Percentiles rank a stretch among this genome's conserved stretches.
These are phyloP conservation scores for Macroramphosus scolopax DNA, from an alignment of 2,797 vertebrate species.

Conservation along the genomic window DNA sequence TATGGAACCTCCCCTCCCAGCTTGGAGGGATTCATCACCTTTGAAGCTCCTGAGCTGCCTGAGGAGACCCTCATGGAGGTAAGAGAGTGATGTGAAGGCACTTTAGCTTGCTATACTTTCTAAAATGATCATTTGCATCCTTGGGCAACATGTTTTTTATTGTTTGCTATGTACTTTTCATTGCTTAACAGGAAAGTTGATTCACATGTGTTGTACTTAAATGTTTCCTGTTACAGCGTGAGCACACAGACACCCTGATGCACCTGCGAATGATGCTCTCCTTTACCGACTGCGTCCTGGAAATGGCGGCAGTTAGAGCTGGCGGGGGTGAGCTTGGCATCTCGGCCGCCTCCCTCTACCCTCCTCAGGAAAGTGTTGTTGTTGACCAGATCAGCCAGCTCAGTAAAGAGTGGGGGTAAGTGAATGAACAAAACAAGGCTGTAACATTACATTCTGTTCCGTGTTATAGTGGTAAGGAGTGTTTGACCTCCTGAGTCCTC, in stretches of 20 bases:
- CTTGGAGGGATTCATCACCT: conserved; percentile 94
- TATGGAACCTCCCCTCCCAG: conserved; percentile 95
- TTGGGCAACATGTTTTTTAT: no score
- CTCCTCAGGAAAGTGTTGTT: conserved; percentile 94
- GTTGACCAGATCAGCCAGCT: conserved; percentile 98
- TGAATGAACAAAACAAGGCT: background rate
- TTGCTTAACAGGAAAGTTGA: no score
- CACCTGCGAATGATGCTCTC: conserved; percentile 92
- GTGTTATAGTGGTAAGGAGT: no score
- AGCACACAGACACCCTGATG: conserved; percentile 94
- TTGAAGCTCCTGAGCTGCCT: conserved; percentile 94
- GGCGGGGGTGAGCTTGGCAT: conserved; percentile 84
- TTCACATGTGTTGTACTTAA: background rate
- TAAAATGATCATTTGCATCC: no score
- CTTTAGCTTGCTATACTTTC: no score
- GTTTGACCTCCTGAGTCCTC: background rate
- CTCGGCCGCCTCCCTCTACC: conserved; percentile 86
- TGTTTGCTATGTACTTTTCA: no score
- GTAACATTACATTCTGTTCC: background rate
- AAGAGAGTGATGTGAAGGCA: conserved; percentile 21
- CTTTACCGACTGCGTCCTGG: conserved; percentile 94
- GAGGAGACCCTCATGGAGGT: conserved; percentile 99
- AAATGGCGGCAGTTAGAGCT: conserved; percentile 85
- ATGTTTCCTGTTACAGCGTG: conserved; percentile 75
- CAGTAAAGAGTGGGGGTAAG: conserved; percentile 97